These are phyloP conservation scores for Micropoecilia bifurca DNA, from an alignment of 2,797 vertebrate species.

Conservation along the genomic window DNA sequence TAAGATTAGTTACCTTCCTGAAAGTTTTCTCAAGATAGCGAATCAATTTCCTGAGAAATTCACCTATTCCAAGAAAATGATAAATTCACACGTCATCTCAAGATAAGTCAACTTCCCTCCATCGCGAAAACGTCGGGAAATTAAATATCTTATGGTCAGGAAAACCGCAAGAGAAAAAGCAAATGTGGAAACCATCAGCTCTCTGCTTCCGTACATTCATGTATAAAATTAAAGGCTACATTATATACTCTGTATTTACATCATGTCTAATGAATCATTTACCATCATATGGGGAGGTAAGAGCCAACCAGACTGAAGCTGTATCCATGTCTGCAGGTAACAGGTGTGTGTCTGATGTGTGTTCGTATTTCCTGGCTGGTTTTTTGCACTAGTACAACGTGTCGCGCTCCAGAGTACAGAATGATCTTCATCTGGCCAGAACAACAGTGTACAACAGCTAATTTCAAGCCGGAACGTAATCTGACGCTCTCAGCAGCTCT, in stretches of 20 bases:
- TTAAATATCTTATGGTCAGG: too few species aligned
- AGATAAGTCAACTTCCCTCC: too few species aligned
- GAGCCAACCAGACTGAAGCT: neutral
- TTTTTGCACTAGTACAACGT: too few species aligned
- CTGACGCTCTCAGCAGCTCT: neutral
- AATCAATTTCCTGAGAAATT: too few species aligned
- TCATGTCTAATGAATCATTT: neutral
- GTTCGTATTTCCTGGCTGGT: neutral
- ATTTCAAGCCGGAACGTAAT: neutral
- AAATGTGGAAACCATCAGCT: too few species aligned
- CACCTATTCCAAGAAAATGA: too few species aligned
- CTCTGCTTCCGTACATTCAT: too few species aligned
- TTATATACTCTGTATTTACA: neutral
- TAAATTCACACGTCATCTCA: too few species aligned
- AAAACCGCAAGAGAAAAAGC: too few species aligned
- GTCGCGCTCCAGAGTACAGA: neutral
- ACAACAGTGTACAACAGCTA: neutral
- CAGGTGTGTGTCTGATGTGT: neutral
- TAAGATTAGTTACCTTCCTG: too few species aligned
- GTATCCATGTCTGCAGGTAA: neutral
- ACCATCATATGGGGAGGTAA: neutral
- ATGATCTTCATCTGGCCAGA: neutral
- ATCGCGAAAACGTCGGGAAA: too few species aligned
- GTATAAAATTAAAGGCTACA: neutral
- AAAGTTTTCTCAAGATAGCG: too few species aligned